These are phyloP conservation scores for Goniozus legneri DNA, from an alignment of 1,140 invertebrate species.

Conservation along the genomic window DNA sequence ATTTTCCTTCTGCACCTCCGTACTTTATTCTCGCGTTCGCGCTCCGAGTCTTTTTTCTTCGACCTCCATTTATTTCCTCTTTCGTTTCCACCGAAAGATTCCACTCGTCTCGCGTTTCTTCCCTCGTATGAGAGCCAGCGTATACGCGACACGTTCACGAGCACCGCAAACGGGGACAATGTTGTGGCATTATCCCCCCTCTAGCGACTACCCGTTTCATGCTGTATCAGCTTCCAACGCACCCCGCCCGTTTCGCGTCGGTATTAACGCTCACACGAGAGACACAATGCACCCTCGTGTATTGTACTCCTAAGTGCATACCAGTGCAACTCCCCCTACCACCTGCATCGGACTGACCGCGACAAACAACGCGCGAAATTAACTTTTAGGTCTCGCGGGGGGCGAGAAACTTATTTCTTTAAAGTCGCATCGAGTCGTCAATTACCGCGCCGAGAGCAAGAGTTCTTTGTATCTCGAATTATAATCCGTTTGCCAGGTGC, in stretches of 20 bases:
- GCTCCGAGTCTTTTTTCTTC: too few species aligned
- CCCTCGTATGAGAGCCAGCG: background rate
- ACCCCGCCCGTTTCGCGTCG: conserved; percentile 7
- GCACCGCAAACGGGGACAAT: conserved; percentile 23
- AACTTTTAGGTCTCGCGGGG: too few species aligned
- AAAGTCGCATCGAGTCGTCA: too few species aligned
- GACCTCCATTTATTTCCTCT: too few species aligned
- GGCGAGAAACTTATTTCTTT: too few species aligned
- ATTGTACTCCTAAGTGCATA: conserved; percentile 26
- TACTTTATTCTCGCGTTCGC: too few species aligned
- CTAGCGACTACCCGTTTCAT: conserved; percentile 1
- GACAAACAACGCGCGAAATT: background rate
- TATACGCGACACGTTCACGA: conserved; percentile 20
- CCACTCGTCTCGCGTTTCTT: background rate
- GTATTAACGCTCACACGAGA: conserved; percentile 20
- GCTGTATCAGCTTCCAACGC: conserved; percentile 3
- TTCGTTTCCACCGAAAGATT: too few species aligned
- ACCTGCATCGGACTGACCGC: background rate
- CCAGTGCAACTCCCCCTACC: conserved; percentile 21
- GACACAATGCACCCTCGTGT: conserved; percentile 18
- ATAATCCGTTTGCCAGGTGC: too few species aligned
- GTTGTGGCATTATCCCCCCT: conserved; percentile 22
- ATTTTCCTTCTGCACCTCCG: too few species aligned
- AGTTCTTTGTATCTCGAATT: too few species aligned
- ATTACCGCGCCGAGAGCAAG: too few species aligned